Percentiles rank a stretch among this genome's conserved stretches.
Conservation (phyloP, 2,113 vertebrate species). For the Tetraodon nigroviridis region DNA sequence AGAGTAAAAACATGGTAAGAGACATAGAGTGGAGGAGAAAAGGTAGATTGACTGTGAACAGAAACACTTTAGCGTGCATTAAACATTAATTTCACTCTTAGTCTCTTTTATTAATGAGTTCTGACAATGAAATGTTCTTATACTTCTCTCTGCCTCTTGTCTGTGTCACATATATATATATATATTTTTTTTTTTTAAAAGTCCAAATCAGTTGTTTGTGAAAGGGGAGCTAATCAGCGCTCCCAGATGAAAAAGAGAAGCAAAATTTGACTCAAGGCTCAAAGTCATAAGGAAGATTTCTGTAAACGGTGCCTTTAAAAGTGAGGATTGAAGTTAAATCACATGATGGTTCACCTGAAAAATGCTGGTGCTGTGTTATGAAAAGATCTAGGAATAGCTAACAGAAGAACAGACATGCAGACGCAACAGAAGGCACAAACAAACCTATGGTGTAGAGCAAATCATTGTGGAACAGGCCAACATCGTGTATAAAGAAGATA, state of each 20-base stretch:
- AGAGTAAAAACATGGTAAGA: background rate
- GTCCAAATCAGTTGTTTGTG: constrained; percentile 16
- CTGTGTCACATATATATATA: constrained; percentile 20
- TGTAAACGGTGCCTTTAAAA: constrained; percentile 20
- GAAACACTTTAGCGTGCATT: constrained; percentile 1
- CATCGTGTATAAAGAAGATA: background rate
- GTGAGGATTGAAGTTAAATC: constrained; percentile 27
- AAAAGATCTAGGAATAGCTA: constrained; percentile 31
- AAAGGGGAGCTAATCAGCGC: constrained; percentile 36
- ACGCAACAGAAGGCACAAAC: constrained; percentile 6
- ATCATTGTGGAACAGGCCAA: constrained; percentile 24
- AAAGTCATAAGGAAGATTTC: constrained; percentile 18
- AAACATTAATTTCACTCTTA: constrained; percentile 1
- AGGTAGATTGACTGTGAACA: constrained; percentile 1
- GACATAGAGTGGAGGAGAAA: constrained; percentile 2
- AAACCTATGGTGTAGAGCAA: constrained; percentile 6
- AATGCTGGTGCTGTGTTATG: constrained; percentile 29
- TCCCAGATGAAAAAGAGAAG: constrained; percentile 14
- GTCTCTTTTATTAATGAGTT: constrained; percentile 49
- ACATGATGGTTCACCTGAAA: constrained; percentile 39
- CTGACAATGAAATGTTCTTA: constrained; percentile 32
- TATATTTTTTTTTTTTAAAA: no score
- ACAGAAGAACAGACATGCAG: constrained; percentile 19
- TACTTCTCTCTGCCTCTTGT: constrained; percentile 13
- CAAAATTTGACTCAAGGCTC: constrained; percentile 12